These are phyloP conservation scores for Sebastiscus albofasciatus DNA, from an alignment of 2,797 vertebrate species.

Conservation along the genomic window DNA sequence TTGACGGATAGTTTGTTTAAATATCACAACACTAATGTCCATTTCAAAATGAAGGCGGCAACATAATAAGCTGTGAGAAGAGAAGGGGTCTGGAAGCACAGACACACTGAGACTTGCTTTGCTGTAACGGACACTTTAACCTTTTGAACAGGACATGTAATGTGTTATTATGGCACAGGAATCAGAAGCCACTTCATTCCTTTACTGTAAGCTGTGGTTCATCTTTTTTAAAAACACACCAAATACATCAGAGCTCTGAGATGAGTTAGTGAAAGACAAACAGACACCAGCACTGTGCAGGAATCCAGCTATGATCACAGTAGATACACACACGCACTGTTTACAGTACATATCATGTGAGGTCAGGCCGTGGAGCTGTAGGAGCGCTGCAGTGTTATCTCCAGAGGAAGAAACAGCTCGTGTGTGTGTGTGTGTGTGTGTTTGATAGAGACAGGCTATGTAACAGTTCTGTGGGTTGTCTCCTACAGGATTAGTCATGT, in stretches of 20 bases:
- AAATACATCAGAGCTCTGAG: not conserved
- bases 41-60: accelerated
- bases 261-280: not conserved
- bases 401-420: not conserved
- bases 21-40: no score
- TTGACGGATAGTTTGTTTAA: no score
- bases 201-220: not conserved
- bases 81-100: no score
- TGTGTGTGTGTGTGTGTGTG: not conserved
- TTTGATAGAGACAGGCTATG: not conserved
- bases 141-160: no score
- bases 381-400: not conserved
- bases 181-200: not conserved
- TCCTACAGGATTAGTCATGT: conserved; percentile 19
- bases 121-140: no score
- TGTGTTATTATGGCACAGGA: no score
- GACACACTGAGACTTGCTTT: no score
- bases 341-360: not conserved
- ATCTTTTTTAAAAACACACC: not conserved
- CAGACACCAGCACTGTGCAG: not conserved
- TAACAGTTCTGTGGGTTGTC: conserved; percentile 3
- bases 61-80: no score
- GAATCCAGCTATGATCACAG: not conserved
- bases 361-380: not conserved
- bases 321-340: not conserved